phyloP scores from a whole-genome alignment of 2,888 invertebrate genomes.

The Phrixothrix hirtus region DNA sequence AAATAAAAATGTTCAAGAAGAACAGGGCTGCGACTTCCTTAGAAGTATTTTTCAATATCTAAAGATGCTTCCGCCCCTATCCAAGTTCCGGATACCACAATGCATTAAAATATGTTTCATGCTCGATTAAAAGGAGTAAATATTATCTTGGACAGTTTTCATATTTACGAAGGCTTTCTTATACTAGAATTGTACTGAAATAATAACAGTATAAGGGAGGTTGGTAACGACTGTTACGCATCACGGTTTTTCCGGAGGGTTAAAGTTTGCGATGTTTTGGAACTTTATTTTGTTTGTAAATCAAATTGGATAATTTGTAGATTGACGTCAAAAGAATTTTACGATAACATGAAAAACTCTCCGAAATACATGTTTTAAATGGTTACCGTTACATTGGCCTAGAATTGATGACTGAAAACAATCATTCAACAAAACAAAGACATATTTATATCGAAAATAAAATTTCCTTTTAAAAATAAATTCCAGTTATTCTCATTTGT shows the following conservation, averaged over 20 bases:
- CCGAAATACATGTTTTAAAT: too few species aligned
- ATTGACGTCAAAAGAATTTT: too few species aligned
- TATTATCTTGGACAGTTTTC: conserved; percentile 28
- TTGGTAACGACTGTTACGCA: conserved; percentile 24
- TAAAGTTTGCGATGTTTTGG: conserved; percentile 19
- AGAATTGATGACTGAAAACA: too few species aligned
- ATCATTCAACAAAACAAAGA: too few species aligned
- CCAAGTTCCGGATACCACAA: conserved; percentile 34
- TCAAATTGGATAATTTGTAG: too few species aligned
- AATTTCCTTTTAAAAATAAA: too few species aligned
- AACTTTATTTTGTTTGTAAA: neutral
- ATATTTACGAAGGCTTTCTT: conserved; percentile 21
- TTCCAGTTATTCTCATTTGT: too few species aligned
- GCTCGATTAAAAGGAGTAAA: conserved; percentile 43
- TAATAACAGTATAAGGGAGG: conserved; percentile 10
- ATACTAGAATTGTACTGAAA: conserved; percentile 9
- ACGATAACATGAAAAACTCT: too few species aligned
- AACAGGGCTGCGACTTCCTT: conserved; percentile 17
- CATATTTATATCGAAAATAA: too few species aligned
- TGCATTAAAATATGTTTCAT: conserved; percentile 48
- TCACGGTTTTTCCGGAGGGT: conserved; percentile 28
- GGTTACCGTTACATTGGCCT: too few species aligned
- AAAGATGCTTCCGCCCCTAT: conserved; percentile 26
- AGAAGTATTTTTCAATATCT: conserved; percentile 27
- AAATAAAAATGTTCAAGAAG: conserved; percentile 1